Conservation (phyloP, 2,113 vertebrate species). For the Delphinus delphis region DNA sequence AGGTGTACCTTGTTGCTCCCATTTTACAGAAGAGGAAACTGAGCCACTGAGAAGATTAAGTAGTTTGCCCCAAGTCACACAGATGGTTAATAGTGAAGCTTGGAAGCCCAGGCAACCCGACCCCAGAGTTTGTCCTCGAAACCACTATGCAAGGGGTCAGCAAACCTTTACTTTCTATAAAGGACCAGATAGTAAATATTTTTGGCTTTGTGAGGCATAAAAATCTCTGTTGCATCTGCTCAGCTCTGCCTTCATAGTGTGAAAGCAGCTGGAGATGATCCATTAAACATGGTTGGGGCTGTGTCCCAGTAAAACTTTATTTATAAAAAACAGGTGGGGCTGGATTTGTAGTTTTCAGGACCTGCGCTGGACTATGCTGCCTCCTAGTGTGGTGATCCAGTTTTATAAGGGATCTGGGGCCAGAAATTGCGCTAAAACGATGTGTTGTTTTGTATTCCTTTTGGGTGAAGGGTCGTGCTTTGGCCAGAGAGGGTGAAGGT, state of each 20-base stretch:
- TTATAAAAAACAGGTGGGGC: neutral
- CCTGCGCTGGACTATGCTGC: accelerated
- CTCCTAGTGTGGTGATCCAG: accelerated
- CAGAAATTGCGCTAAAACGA: neutral
- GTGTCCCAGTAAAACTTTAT: neutral
- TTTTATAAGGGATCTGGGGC: neutral
- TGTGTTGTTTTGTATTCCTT: neutral
- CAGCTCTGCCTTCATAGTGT: neutral
- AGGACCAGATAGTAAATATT: neutral
- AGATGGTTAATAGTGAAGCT: neutral
- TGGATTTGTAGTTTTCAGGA: neutral
- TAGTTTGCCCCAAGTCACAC: neutral
- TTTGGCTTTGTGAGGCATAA: neutral
- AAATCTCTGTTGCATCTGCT: neutral
- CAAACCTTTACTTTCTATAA: neutral
- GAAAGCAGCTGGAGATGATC: neutral
- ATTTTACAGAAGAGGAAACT: neutral
- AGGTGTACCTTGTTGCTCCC: neutral
- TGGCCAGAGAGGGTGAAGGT: neutral
- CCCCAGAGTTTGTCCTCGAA: neutral
- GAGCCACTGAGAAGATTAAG: neutral
- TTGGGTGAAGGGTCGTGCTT: neutral
- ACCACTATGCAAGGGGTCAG: accelerated
- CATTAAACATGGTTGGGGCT: neutral
- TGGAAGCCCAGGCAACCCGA: neutral